phyloP scores from a whole-genome alignment of 2,113 vertebrate genomes.

The Mustela nigripes region DNA sequence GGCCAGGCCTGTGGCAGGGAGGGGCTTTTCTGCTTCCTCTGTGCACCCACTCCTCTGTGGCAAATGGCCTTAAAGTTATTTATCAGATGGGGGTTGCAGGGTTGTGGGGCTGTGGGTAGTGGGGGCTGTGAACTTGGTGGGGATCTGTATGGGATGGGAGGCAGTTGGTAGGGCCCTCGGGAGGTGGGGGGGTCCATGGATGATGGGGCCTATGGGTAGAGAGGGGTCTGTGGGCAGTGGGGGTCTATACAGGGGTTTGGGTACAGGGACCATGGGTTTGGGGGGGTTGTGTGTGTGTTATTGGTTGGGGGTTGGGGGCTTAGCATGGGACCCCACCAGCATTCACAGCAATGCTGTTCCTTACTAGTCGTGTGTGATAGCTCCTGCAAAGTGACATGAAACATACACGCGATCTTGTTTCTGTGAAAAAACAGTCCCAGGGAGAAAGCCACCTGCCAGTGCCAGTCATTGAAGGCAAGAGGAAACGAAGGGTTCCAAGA shows the following conservation, averaged over 20 bases:
- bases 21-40: neutral
- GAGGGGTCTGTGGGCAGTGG: neutral
- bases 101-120: too few species aligned
- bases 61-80: neutral
- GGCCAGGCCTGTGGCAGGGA: neutral
- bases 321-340: accelerated
- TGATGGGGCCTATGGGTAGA: neutral
- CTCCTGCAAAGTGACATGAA: neutral
- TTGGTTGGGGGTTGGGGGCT: accelerated
- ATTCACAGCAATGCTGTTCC: neutral
- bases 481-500: slow-evolving; percentile 37
- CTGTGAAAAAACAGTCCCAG: slow-evolving; percentile 8
- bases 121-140: neutral
- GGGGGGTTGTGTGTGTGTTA: neutral
- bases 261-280: neutral
- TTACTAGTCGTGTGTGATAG: neutral
- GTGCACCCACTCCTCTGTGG: neutral
- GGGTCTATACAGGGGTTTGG: too few species aligned
- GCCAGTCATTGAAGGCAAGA: neutral
- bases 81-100: neutral
- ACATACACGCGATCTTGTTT: neutral
- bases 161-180: neutral
- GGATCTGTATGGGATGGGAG: neutral
- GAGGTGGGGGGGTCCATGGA: neutral
- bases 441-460: slow-evolving; percentile 42